A percentile compares a stretch with the other conserved stretches of the same genome.
phyloP scores from a whole-genome alignment of 1,140 invertebrate species.

The Plectrocnemia conspersa region DNA sequence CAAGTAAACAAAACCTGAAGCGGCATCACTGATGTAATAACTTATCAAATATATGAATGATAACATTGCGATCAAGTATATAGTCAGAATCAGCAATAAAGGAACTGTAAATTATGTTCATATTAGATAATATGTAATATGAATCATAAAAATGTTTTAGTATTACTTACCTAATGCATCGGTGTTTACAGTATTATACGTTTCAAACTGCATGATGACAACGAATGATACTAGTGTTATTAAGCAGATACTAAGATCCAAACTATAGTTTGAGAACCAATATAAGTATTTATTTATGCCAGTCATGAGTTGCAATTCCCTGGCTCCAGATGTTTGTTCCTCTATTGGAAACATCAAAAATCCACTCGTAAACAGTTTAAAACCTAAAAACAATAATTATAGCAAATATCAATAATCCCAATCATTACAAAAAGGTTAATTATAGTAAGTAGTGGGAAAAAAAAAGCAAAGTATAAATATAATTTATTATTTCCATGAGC shows the following conservation, averaged over 20 bases:
- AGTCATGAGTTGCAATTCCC: conserved; percentile 62
- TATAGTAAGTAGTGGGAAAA: too few species aligned
- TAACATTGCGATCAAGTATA: neutral
- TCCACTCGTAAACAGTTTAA: conserved; percentile 36
- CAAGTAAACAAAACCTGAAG: neutral
- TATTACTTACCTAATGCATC: conserved; percentile 11
- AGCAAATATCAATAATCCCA: too few species aligned
- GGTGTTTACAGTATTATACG: neutral
- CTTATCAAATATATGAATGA: conserved; percentile 10
- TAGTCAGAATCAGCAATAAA: too few species aligned
- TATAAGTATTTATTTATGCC: conserved; percentile 55
- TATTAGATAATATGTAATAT: too few species aligned
- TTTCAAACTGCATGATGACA: conserved; percentile 1
- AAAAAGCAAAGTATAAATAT: too few species aligned
- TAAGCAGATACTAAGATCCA: neutral
- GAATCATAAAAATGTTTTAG: neutral
- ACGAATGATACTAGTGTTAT: conserved; percentile 11
- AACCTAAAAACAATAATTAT: conserved; percentile 28
- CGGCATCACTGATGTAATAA: neutral
- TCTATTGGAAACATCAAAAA: conserved; percentile 53
- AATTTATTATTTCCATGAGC: too few species aligned
- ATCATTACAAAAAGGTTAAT: too few species aligned
- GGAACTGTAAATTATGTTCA: too few species aligned
- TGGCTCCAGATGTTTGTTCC: conserved; percentile 50
- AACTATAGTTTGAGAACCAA: conserved; percentile 50